phyloP scores from a whole-genome alignment of 2,113 vertebrate genomes.

The Andinoacara biseriatus region DNA sequence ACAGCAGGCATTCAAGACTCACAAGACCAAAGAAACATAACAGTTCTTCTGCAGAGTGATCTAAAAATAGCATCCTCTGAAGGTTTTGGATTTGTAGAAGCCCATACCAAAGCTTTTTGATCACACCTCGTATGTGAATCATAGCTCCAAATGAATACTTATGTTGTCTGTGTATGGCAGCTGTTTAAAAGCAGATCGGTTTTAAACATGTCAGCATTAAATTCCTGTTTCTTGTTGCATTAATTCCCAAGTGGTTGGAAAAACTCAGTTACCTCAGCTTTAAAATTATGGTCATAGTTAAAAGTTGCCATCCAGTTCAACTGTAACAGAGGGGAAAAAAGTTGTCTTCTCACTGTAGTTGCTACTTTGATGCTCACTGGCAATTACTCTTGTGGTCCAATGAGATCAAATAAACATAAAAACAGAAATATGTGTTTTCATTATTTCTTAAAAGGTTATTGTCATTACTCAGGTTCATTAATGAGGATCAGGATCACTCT shows the following conservation, averaged over 20 bases:
- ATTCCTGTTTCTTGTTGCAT: neutral
- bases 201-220: neutral
- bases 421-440: neutral
- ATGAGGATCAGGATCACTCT: neutral
- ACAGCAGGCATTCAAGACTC: neutral
- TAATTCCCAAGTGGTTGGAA: neutral
- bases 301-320: neutral
- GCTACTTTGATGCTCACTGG: neutral
- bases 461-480: constrained; percentile 33
- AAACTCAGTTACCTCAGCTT: neutral
- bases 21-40: neutral
- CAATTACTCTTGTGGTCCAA: neutral
- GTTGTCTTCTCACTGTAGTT: neutral
- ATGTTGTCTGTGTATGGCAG: neutral
- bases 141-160: neutral
- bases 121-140: neutral
- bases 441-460: constrained; percentile 30
- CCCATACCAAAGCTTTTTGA: neutral
- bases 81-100: neutral
- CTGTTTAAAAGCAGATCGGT: neutral
- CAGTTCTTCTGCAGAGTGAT: neutral
- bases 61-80: neutral
- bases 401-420: neutral
- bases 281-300: neutral
- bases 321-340: neutral